Conservation (phyloP, 1,140 invertebrate genomes). For the Diabrotica virgifera region DNA sequence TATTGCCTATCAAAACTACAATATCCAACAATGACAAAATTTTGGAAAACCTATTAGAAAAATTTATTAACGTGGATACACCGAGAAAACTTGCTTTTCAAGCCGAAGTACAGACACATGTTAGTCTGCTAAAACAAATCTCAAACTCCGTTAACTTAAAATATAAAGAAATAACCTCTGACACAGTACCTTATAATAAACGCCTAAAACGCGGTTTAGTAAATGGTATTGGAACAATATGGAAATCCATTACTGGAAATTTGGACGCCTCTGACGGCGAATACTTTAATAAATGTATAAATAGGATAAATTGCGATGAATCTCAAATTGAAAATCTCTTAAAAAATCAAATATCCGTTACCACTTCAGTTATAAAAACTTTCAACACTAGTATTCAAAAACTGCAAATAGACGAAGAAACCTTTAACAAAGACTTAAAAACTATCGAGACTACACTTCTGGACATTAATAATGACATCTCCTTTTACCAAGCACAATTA, state of each 20-base stretch:
- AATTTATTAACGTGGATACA: background rate
- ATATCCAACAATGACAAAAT: background rate
- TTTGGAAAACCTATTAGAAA: background rate
- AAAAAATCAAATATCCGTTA: slow-evolving; percentile 26
- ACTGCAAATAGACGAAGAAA: background rate
- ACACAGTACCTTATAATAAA: too few relatives aligned
- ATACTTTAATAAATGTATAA: slow-evolving; percentile 22
- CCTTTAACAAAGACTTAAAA: background rate
- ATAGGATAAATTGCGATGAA: slow-evolving; percentile 23
- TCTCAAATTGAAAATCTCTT: slow-evolving; percentile 20
- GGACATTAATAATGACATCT: too few relatives aligned
- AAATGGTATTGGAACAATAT: too few relatives aligned
- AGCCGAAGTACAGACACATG: background rate
- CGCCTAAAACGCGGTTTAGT: too few relatives aligned
- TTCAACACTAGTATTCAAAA: too few relatives aligned
- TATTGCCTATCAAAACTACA: background rate
- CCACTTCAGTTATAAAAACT: background rate
- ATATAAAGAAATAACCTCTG: slow-evolving; percentile 19
- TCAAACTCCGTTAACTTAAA: slow-evolving; percentile 8
- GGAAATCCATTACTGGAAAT: too few relatives aligned
- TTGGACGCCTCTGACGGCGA: slow-evolving; percentile 21
- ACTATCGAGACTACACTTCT: too few relatives aligned
- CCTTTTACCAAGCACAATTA: too few relatives aligned
- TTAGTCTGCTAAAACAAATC: background rate
- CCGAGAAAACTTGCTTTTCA: background rate